Base-by-base conservation (phyloP, 2,888 invertebrate species). In the Endotricha flammealis region DNA sequence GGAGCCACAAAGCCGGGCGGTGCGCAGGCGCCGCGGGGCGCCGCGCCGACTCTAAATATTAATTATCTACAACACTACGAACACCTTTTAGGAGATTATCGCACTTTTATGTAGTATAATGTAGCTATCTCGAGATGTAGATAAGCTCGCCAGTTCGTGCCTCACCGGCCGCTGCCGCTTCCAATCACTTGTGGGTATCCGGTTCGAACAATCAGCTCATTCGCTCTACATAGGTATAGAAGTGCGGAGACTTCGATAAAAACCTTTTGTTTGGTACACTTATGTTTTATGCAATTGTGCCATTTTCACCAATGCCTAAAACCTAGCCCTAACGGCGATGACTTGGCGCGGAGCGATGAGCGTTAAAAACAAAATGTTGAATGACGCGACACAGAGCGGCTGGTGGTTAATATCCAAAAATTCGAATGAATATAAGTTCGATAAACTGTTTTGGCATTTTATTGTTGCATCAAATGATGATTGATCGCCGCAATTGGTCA, bases 11-110 rank as follows among this genome's bases (percentile, higher is more conserved):
- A 80, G 79, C 64, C 50, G 50, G 50, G 54, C 61, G 64, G 55
- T 56, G 73, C 69, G 68, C 62, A 52, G 50, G 59, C 78, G 77
- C 82, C 77, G 83, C 81, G 78, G 83, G 82, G 80, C 75, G 73
- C 69, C 68, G 53, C 58, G 60, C 64, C 65, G 64, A 49, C 65
- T 75, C 77, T 78, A 77, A 81, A 80, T 86, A 85, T 86, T 86
- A 86, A 86, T 85, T 86, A 86, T 76, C 77, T 74, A 78, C 73
- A 79, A 74, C 76, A 75, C 73, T 64, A 73, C 68, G 69, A 71
- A 80, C 82, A 82, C 81, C 83, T 83, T 83, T 83, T 73, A 72
- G 63, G 64, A 83, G 81, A 85, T 85, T 80, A 85, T 85, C 83
- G 74, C 70, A 70, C 72, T 73, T 65, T 71, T 66, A 61, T 74